Evolutionary conservation across 35 echinoderm and acorn worm species (phyloP).

Genomic region (Heliocidaris erythrogramma): DNA sequence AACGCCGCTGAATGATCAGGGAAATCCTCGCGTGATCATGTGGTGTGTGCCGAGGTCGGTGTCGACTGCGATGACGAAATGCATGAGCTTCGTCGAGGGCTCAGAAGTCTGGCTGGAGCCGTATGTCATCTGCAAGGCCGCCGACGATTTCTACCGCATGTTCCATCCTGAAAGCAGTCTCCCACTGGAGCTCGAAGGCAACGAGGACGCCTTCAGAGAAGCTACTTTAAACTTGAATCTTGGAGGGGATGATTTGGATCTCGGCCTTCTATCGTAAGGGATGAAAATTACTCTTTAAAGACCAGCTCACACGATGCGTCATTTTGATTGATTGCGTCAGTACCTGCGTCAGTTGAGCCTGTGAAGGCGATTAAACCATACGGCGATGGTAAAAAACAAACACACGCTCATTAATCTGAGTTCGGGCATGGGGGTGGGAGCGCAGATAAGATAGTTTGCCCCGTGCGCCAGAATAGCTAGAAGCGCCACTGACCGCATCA

Average conservation of each 20-base stretch:
- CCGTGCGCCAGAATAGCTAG: too few relatives aligned
- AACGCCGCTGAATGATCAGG: neutral
- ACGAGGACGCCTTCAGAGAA: neutral
- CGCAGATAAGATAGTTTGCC: too few relatives aligned
- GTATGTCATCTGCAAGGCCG: constrained; percentile 20
- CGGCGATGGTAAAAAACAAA: too few relatives aligned
- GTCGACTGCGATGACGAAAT: constrained; percentile 68
- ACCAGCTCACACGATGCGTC: too few relatives aligned
- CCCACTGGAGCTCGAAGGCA: constrained; percentile 4
- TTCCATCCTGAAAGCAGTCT: neutral
- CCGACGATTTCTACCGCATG: neutral
- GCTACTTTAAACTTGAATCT: neutral
- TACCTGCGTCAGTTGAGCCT: too few relatives aligned
- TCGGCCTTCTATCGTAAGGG: neutral
- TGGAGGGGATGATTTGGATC: neutral
- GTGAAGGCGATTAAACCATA: too few relatives aligned
- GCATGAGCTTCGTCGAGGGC: constrained; percentile 71
- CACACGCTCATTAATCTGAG: too few relatives aligned
- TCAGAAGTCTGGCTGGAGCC: constrained; percentile 59
- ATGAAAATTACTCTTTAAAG: neutral
- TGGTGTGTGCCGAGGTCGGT: constrained; percentile 66
- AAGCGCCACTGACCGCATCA: too few relatives aligned
- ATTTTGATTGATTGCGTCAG: too few relatives aligned
- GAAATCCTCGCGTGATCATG: constrained; percentile 43
- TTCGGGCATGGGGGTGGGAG: too few relatives aligned